A percentile compares a stretch with the other conserved stretches of the same genome.
These are phyloP conservation scores for Xiphophorus couchianus DNA, from an alignment of 2,113 vertebrate genomes.

Conservation along the genomic window DNA sequence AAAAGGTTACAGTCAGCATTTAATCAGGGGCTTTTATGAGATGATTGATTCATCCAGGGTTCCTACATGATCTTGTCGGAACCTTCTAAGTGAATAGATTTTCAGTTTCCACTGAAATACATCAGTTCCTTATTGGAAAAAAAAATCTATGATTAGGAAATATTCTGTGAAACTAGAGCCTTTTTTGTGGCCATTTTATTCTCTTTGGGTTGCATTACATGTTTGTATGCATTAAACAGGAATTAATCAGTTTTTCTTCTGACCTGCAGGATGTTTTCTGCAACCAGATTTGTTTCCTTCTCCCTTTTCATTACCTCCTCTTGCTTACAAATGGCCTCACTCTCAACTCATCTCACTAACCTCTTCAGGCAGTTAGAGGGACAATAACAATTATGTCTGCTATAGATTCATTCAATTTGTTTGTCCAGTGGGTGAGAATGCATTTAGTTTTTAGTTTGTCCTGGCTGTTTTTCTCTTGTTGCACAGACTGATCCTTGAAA, in stretches of 20 bases:
- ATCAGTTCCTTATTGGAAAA: no score
- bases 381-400: slow-evolving; percentile 18
- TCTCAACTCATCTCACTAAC: not conserved
- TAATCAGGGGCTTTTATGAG: not conserved
- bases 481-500: slow-evolving; percentile 35
- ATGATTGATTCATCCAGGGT: not conserved
- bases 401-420: slow-evolving; percentile 33
- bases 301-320: slow-evolving; percentile 8
- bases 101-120: no score
- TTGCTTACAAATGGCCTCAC: not conserved
- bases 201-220: not conserved
- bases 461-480: slow-evolving; percentile 10
- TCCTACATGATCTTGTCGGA: not conserved
- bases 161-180: not conserved
- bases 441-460: slow-evolving; percentile 4
- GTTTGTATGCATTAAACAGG: not conserved
- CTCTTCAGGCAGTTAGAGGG: slow-evolving; percentile 37
- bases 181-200: slow-evolving; percentile 4
- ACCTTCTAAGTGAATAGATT: not conserved
- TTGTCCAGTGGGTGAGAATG: slow-evolving; percentile 19
- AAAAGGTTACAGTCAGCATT: not conserved
- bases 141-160: not conserved
- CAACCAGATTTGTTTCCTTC: not conserved
- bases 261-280: slow-evolving; percentile 3
- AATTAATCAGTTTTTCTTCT: slow-evolving; percentile 4